Percentiles rank a stretch among this genome's conserved stretches.
These are phyloP conservation scores for Sinocyclocheilus anophthalmus DNA, from an alignment of 2,113 vertebrate species.

Conservation along the genomic window DNA sequence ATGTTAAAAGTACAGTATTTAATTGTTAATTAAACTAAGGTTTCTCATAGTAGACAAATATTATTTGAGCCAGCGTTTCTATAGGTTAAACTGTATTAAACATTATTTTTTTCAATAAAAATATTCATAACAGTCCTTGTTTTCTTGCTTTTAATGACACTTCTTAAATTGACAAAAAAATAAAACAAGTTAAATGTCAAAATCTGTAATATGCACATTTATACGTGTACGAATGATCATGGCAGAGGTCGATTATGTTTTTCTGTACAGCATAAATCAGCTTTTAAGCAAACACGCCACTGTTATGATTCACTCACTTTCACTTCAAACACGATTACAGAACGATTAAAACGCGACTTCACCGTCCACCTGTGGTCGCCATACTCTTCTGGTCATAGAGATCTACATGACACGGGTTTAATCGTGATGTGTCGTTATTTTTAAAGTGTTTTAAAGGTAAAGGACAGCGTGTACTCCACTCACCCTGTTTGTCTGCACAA, in stretches of 20 bases:
- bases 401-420: neutral
- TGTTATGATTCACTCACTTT: constrained; percentile 33
- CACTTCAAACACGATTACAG: neutral
- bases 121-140: neutral
- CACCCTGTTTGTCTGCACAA: neutral
- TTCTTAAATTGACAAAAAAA: neutral
- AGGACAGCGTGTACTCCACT: constrained; percentile 22
- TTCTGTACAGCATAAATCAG: neutral
- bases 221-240: too few relatives aligned
- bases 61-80: neutral
- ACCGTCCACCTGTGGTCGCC: neutral
- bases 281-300: neutral
- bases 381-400: neutral
- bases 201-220: too few relatives aligned
- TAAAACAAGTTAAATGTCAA: neutral
- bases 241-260: too few relatives aligned
- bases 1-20: too few relatives aligned
- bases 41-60: neutral
- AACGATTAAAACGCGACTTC: neutral
- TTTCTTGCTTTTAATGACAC: neutral
- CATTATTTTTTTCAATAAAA: neutral
- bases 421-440: neutral
- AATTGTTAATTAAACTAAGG: neutral
- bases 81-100: neutral
- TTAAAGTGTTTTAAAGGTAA: neutral